Conservation (phyloP, 2,113 vertebrate species). For the Megalops atlanticus region DNA sequence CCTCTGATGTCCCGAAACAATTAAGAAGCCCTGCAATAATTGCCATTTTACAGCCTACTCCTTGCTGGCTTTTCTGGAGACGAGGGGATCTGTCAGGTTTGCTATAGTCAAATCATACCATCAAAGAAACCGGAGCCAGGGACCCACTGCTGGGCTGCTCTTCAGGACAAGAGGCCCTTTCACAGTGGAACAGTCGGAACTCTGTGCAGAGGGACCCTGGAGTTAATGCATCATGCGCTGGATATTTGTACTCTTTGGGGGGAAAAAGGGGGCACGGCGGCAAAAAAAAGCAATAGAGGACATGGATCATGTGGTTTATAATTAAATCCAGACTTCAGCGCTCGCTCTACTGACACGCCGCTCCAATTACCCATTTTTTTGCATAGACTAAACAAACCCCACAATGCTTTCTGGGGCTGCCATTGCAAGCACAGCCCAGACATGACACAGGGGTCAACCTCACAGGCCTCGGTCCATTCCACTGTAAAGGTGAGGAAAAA, state of each 20-base stretch:
- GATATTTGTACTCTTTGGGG: conserved; percentile 59
- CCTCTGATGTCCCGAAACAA: not conserved
- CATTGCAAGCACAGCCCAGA: conserved; percentile 13
- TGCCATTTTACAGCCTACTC: conserved; percentile 61
- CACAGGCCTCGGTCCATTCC: not conserved
- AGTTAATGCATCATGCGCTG: conserved; percentile 63
- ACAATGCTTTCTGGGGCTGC: conserved; percentile 22
- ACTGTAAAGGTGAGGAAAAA: not conserved
- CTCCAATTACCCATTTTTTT: conserved; percentile 46
- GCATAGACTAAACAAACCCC: conserved; percentile 59
- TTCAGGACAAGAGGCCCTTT: conserved; percentile 64
- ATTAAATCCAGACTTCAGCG: conserved; percentile 67
- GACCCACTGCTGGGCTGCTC: conserved; percentile 56
- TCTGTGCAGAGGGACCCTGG: conserved; percentile 61
- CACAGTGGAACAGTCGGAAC: conserved; percentile 68
- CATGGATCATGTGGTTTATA: conserved; percentile 65
- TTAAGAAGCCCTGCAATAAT: conserved; percentile 30
- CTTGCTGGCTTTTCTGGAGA: conserved; percentile 41
- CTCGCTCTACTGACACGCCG: conserved; percentile 46
- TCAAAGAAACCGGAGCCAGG: conserved; percentile 59
- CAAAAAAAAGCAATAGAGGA: conserved; percentile 52
- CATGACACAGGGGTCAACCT: conserved; percentile 16
- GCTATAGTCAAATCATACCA: conserved; percentile 49
- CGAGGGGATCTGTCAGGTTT: conserved; percentile 40
- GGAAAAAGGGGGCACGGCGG: conserved; percentile 38